Base-by-base conservation (phyloP, 2,113 vertebrate species). In the Istiophorus platypterus region DNA sequence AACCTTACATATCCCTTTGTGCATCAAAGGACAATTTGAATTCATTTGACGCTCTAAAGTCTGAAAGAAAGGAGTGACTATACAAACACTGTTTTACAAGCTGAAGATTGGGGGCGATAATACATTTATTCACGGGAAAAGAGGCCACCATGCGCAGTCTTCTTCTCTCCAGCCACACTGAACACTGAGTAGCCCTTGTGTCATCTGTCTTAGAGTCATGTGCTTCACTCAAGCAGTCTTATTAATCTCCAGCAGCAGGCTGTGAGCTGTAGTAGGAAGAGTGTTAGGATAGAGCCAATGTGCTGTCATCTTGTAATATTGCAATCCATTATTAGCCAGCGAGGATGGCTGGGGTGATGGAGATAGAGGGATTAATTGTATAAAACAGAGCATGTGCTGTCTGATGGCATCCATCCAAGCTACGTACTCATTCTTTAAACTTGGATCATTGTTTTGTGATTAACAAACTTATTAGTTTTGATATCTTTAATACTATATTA, bases 291-390 rank as follows among this genome's bases (percentile, higher is more conserved):
- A 6, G 22, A 47, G 42, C 72, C 52, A 31, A 56, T 45, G 61
- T 72, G 54, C 71, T 73, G 68, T 77, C 65, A 7, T 67, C n/a
- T 3, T 59, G 77, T 31, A 39, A 56, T 59, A 26, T 73, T 68
- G 37, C 69, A 56, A 39, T 75, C 39, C 69, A 47, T 75, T 70
- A 70, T 51, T 49, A 39, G 76, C 29, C 22, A 37, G 57, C 31
- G 70, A 69, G 37, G 76, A 63, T 56, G 57, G 41, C n/a, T 54
- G 31, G 70, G 72, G 66, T n/a, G 18, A 41, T 12, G 12, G 65
- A 78, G 75, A 31, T 2, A 0, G 58, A 76, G 45, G 82, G 54
- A 72, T 80, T 66, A 76, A 57, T 18, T 17, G 29, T 26, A 1
- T 41, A 15, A 70, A 72, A 72, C 73, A 58, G 71, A 82, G 51